Conservation (phyloP, 2,888 invertebrate genomes). For the Rotaria macrura region DNA sequence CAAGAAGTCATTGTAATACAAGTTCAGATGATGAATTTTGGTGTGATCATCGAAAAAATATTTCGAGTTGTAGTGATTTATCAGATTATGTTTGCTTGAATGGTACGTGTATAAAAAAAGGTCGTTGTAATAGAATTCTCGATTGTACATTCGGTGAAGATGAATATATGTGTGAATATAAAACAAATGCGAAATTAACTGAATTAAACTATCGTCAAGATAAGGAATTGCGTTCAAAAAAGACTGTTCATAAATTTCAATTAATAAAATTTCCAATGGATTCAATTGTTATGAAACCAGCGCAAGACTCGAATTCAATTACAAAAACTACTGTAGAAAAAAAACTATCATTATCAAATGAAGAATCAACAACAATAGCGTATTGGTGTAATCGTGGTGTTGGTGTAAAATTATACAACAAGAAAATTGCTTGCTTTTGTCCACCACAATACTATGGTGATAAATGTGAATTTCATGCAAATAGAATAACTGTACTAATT, state of each 20-base stretch:
- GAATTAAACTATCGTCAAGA: not conserved
- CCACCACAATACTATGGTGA: conserved; percentile 1
- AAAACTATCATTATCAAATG: not conserved
- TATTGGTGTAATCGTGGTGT: conserved; percentile 9
- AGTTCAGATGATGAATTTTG: not conserved
- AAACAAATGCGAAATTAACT: not conserved
- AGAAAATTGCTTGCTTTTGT: not conserved
- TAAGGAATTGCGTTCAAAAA: not conserved
- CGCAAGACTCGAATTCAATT: not conserved
- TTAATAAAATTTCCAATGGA: not conserved
- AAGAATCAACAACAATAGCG: not conserved
- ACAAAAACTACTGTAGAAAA: too few species aligned
- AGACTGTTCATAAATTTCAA: not conserved
- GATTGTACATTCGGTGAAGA: not conserved
- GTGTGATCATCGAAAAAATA: not conserved
- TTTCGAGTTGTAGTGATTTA: not conserved
- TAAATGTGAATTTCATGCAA: not conserved
- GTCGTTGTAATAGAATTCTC: not conserved
- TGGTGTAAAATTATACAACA: not conserved
- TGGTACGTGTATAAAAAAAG: not conserved
- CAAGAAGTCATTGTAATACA: not conserved
- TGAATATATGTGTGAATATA: conserved; percentile 7
- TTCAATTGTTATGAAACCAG: not conserved
- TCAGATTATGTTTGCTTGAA: not conserved
- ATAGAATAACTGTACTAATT: not conserved